Evolutionary conservation across 1,140 invertebrate genomes (phyloP), one percentile per base, ranked within the genome.

Genomic region (Atta colombica): DNA sequence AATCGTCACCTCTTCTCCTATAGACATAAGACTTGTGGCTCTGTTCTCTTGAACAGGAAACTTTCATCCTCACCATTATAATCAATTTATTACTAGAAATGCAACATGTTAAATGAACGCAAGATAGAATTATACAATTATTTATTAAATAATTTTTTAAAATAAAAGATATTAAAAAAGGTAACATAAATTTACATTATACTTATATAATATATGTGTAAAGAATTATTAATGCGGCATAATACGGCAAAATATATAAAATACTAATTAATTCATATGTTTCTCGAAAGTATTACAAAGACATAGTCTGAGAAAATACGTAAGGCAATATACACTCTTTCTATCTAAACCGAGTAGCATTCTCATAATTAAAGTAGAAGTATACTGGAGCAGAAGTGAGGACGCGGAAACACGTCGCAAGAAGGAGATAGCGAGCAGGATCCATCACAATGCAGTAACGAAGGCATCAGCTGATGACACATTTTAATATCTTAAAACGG

Each of bases 401-500:
- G 4, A 65, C 45, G 69, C 55, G 75, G 61, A 84, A 74, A 63
- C 74, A 18, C 61, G 88, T 77, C 45, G 51, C 39, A 63, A 85
- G 88, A 85, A 77, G 25, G 21, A 85, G 85, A 78, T 21, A 18
- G 39, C 63, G 45, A 68, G 63, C 53, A 61, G 87, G 65, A 93
- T 93, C 92, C 93, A 94, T 93, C 93, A 92, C 89, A 87, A 88
- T 87, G 85, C 87, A 65, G 88, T 93, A 94, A 93, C 92, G 91
- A 94, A 93, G 93, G 88, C 93, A 94, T 94, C 93, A 94, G 91
- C 92, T 93, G 94, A 94, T 95, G 94, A 93, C 94, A 94, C 91
- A 94, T 95, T 95, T 95, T 94, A 95, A 95, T 95, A 94, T 94
- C 94, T 94, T 95, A 95, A 95, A 95, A 94, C 92, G 91, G 77